Evolutionary conservation across 1,140 invertebrate species (phyloP).

Genomic region (Nasonia vitripennis): DNA sequence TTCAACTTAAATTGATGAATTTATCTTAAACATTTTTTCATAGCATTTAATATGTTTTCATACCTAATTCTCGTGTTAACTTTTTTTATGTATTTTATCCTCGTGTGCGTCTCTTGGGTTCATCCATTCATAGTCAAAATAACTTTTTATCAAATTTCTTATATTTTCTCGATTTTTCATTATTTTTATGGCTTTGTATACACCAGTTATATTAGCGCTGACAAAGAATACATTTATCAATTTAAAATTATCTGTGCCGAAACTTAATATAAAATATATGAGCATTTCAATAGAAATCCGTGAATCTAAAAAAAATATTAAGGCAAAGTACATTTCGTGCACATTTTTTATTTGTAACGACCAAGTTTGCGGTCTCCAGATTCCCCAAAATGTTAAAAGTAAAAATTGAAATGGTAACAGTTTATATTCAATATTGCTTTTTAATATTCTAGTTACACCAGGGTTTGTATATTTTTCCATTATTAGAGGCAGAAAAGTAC

Average conservation of each 20-base stretch:
- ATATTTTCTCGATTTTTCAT: background rate
- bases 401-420: constrained; percentile 35
- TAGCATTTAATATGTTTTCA: background rate
- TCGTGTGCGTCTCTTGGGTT: background rate
- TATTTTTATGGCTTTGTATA: constrained; percentile 26
- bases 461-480: too few species aligned
- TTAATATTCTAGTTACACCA: too few species aligned
- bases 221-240: constrained; percentile 27
- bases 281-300: constrained; percentile 22
- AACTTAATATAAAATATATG: constrained; percentile 19
- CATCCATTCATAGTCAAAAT: background rate
- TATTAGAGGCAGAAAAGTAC: too few species aligned
- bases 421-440: constrained; percentile 35
- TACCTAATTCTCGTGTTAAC: background rate
- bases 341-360: background rate
- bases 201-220: constrained; percentile 10
- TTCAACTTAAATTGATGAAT: background rate
- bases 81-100: background rate
- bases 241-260: background rate
- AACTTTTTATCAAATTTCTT: background rate
- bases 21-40: background rate
- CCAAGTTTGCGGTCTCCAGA: constrained; percentile 24
- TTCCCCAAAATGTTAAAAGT: constrained; percentile 34
- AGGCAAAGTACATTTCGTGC: background rate
- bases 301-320: background rate